A percentile compares a stretch with the other conserved stretches of the same genome.
Conservation (phyloP, 2,888 invertebrate genomes). For the Sturmia bella region DNA sequence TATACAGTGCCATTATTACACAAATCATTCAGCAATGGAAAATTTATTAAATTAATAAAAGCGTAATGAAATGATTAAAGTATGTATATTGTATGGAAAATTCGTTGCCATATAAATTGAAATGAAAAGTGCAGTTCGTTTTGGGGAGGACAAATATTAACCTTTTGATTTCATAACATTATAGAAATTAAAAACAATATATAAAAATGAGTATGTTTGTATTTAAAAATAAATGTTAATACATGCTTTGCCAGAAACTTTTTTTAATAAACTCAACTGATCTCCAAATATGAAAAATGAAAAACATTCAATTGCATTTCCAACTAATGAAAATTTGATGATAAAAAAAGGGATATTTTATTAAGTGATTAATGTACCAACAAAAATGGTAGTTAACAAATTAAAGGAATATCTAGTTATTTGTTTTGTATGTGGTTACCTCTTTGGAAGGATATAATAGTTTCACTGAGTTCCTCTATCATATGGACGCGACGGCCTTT, state of each 20-base stretch:
- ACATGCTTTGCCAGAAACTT: slow-evolving; percentile 58
- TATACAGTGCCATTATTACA: not conserved
- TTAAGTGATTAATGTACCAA: slow-evolving; percentile 56
- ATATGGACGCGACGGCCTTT: slow-evolving; percentile 98
- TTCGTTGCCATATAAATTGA: slow-evolving; percentile 43
- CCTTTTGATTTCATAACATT: slow-evolving; percentile 15
- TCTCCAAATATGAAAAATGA: slow-evolving; percentile 46
- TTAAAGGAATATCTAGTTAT: slow-evolving; percentile 54
- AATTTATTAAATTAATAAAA: slow-evolving; percentile 37
- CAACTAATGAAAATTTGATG: slow-evolving; percentile 61
- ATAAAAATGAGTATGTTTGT: slow-evolving; percentile 15
- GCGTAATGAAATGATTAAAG: slow-evolving; percentile 33
- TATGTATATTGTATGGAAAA: slow-evolving; percentile 28
- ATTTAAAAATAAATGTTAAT: slow-evolving; percentile 45
- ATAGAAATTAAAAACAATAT: slow-evolving; percentile 34
- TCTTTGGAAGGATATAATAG: slow-evolving; percentile 99
- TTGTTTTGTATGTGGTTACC: slow-evolving; percentile 85
- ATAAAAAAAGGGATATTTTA: slow-evolving; percentile 37
- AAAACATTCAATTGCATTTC: slow-evolving; percentile 59
- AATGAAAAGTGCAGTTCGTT: slow-evolving; percentile 50
- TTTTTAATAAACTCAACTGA: slow-evolving; percentile 46
- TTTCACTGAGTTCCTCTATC: slow-evolving; percentile 99
- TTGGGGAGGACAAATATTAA: slow-evolving; percentile 23
- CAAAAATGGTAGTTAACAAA: slow-evolving; percentile 57
- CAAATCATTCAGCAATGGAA: not conserved